A percentile compares a stretch with the other conserved stretches of the same genome.
These are phyloP conservation scores for Zele albiditarsus DNA, from an alignment of 2,888 invertebrate genomes.

Conservation along the genomic window DNA sequence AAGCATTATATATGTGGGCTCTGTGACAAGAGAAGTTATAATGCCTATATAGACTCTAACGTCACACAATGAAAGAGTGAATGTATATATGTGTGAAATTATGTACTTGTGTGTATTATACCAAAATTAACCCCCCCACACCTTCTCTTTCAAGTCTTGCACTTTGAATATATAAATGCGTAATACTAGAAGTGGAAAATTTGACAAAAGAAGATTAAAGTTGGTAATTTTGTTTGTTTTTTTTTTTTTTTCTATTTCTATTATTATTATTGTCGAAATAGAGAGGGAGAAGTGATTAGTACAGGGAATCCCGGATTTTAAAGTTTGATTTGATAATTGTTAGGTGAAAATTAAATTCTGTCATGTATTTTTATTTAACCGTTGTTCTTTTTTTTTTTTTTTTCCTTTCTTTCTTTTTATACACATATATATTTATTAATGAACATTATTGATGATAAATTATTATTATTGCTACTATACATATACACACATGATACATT, in stretches of 20 bases:
- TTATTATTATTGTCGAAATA: too few relatives aligned
- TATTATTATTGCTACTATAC: too few relatives aligned
- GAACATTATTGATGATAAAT: too few relatives aligned
- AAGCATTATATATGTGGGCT: conserved; percentile 39
- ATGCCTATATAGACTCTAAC: not conserved
- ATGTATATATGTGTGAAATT: not conserved
- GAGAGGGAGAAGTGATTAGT: too few relatives aligned
- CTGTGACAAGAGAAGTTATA: conserved; percentile 41
- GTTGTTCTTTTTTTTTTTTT: too few relatives aligned
- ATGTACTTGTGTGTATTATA: conserved; percentile 24
- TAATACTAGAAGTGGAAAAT: not conserved
- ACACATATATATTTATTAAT: too few relatives aligned
- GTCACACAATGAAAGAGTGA: not conserved
- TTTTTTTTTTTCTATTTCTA: not conserved
- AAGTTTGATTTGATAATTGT: too few relatives aligned
- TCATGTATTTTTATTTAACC: too few relatives aligned
- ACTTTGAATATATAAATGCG: conserved; percentile 10
- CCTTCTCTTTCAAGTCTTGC: conserved; percentile 10
- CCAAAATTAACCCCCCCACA: not conserved
- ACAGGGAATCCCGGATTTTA: too few relatives aligned
- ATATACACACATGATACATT: too few relatives aligned
- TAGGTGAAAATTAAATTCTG: too few relatives aligned
- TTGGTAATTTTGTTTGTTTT: not conserved
- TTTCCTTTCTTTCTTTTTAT: too few relatives aligned
- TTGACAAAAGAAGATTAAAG: not conserved